Evolutionary conservation across 2,888 invertebrate species (phyloP), one percentile per base, ranked within the genome.

Genomic region (Clunio marinus): DNA sequence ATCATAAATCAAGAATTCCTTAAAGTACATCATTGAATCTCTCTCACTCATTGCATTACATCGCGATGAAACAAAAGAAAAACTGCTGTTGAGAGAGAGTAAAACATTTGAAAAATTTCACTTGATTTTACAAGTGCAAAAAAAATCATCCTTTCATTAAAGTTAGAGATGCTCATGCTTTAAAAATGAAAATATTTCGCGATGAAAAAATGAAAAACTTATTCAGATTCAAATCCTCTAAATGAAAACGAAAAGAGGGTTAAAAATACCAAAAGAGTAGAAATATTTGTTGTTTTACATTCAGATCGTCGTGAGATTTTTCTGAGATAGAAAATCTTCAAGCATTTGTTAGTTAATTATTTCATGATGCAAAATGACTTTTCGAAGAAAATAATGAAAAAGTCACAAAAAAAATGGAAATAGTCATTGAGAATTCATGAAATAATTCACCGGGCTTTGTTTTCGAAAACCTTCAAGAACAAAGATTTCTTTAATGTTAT

Each of bases 121-220:
- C 51, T 51, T 51, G 51, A 51, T 51, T 51, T 51, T 51, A 17
- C 51, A 51, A 51, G 51, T 51, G 51, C n/a, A 51, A 51, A 41
- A 22, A 51, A 17, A 22, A 20, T 51, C 51, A 20, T 51, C 51
- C 51, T 17, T 41, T 51, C 51, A 22, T 13, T n/a, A 41, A 51
- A 51, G 51, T 51, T 51, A 51, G 22, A 51, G 51, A 51, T 51
- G 51, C 51, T 51, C 4, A 8, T n/a, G n/a, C n/a, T n/a, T n/a
- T n/a, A n/a, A n/a, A n/a, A 51, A n/a, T 22, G 51, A 22, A 51
- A 51, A 17, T 17, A 20, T 22, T 22, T 15, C 41, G 41, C 41
- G n/a, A 8, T 22, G 17, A 51, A 51, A 22, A n/a, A 22, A 51
- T 51, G 51, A 51, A 51, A 51, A 20, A 51, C 22, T 51, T 22